Evolutionary conservation across 2,797 vertebrate species (phyloP).

Genomic region (Siniperca scherzeri): DNA sequence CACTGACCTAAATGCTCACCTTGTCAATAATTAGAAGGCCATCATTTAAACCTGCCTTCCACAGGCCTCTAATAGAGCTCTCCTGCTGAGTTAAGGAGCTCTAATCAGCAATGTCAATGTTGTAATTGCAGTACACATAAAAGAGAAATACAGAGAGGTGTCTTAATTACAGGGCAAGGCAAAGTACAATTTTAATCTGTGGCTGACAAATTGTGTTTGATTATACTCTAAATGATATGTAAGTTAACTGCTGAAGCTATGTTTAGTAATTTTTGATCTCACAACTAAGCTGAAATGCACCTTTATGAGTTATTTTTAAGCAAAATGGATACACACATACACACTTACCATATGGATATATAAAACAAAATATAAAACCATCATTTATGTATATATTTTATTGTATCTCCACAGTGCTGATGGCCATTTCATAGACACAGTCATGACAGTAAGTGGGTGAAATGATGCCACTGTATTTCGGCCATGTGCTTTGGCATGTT

Average conservation of each 20-base stretch:
- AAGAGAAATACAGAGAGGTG: constrained; percentile 61
- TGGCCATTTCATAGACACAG: constrained; percentile 7
- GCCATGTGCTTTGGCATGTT: constrained; percentile 63
- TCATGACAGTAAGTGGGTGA: constrained; percentile 12
- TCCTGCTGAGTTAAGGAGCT: constrained; percentile 62
- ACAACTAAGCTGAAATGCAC: neutral
- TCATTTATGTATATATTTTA: neutral
- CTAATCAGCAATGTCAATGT: constrained; percentile 68
- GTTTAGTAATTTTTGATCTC: constrained; percentile 8
- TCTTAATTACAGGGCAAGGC: constrained; percentile 63
- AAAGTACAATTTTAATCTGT: constrained; percentile 40
- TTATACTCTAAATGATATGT: constrained; percentile 39
- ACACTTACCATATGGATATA: neutral
- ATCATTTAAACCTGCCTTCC: constrained; percentile 41
- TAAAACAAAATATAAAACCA: neutral
- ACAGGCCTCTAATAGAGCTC: constrained; percentile 38
- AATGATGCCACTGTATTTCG: constrained; percentile 42
- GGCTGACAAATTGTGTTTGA: constrained; percentile 47
- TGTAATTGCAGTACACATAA: constrained; percentile 65
- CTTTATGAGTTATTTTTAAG: neutral
- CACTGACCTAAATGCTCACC: constrained; percentile 33
- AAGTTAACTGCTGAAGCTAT: constrained; percentile 8
- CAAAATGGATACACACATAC: neutral
- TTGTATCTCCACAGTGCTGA: neutral
- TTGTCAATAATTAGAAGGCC: constrained; percentile 47